Evolutionary conservation across 2,113 vertebrate species (phyloP).

Genomic region (Chloroceryle aenea): DNA sequence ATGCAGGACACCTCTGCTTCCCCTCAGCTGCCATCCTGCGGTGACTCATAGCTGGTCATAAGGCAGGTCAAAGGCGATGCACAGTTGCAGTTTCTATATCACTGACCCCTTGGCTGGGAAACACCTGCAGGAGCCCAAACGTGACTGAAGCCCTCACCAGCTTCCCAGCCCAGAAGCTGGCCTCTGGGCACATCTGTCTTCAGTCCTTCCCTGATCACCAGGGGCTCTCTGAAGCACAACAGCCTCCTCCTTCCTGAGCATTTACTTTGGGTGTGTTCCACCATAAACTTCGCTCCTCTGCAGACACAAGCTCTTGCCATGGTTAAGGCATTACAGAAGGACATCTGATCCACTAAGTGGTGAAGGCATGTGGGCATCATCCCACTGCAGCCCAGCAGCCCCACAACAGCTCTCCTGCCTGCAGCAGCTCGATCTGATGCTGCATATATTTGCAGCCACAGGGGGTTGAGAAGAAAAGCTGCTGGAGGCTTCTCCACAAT

Average conservation of each 20-base stretch:
- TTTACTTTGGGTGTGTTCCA: background rate
- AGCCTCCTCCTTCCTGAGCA: background rate
- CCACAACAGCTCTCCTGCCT: background rate
- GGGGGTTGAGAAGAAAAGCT: background rate
- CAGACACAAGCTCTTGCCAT: background rate
- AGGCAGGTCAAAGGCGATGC: background rate
- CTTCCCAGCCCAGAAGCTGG: background rate
- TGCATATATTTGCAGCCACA: background rate
- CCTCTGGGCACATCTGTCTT: background rate
- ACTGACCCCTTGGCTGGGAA: background rate
- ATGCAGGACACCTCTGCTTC: background rate
- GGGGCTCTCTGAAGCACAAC: background rate
- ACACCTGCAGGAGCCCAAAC: background rate
- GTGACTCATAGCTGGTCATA: background rate
- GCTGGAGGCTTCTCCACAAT: background rate
- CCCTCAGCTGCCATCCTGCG: background rate
- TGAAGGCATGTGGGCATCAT: fast-evolving
- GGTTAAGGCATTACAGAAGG: background rate
- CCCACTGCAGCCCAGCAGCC: background rate
- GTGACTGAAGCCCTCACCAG: background rate
- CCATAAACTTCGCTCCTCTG: background rate
- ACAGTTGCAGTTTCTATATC: fast-evolving
- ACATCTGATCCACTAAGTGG: background rate
- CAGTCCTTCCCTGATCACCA: background rate
- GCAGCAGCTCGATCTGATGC: fast-evolving